phyloP scores from a whole-genome alignment of 2,797 vertebrate species.

The Aulostomus chinensis region DNA sequence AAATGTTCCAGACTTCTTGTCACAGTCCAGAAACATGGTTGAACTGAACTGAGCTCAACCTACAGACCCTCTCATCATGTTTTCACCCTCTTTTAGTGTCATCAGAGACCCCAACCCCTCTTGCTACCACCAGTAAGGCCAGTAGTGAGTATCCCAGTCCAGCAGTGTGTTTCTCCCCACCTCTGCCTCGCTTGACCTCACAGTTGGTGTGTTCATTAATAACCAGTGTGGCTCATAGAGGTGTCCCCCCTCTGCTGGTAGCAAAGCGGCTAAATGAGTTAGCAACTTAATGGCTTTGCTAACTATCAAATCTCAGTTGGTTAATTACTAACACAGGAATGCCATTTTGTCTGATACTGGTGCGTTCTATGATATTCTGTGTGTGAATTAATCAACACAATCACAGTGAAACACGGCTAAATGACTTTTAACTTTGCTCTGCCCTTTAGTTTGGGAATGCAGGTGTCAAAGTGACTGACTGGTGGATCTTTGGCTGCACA shows the following conservation, averaged over 20 bases:
- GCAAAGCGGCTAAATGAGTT: not conserved
- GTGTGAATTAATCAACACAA: constrained; percentile 29
- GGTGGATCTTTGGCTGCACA: not conserved
- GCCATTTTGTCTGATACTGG: too few species aligned
- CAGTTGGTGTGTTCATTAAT: constrained; percentile 24
- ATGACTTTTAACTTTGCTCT: too few species aligned
- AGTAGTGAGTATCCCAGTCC: constrained; percentile 82
- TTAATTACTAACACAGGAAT: too few species aligned
- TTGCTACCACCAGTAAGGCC: constrained; percentile 72
- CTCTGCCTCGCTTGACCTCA: constrained; percentile 49
- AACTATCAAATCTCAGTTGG: constrained; percentile 12
- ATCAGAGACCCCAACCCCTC: constrained; percentile 71
- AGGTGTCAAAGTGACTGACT: too few species aligned
- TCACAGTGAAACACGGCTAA: not conserved
- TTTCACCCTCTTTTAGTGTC: constrained; percentile 82
- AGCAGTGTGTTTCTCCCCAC: constrained; percentile 47
- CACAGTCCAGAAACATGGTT: too few species aligned
- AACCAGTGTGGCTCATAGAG: constrained; percentile 12
- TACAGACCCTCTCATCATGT: constrained; percentile 75
- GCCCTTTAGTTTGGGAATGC: too few species aligned
- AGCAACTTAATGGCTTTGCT: constrained; percentile 20
- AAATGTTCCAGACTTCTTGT: too few species aligned
- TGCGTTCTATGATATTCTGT: not conserved
- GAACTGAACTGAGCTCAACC: too few species aligned
- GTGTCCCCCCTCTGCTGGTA: constrained; percentile 2